These are phyloP conservation scores for Hylaea fasciaria DNA, from an alignment of 2,888 invertebrate genomes.

Conservation along the genomic window DNA sequence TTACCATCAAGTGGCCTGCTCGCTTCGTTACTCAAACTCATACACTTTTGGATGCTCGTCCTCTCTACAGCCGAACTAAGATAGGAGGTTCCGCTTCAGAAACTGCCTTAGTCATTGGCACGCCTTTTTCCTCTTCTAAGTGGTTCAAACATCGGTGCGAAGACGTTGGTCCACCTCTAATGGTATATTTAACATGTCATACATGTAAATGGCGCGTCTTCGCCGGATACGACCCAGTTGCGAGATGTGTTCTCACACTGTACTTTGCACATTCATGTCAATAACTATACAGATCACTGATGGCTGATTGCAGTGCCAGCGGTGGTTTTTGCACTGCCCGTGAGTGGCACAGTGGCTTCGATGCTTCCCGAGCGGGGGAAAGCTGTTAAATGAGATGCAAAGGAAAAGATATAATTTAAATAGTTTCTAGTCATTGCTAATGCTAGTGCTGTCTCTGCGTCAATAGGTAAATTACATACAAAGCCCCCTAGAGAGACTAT, in stretches of 20 bases:
- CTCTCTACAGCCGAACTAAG: too few species aligned
- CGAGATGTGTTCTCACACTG: constrained; percentile 12
- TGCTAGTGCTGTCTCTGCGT: too few species aligned
- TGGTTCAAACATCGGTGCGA: too few species aligned
- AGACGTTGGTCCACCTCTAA: not conserved
- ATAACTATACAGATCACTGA: constrained; percentile 34
- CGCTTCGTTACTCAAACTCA: too few species aligned
- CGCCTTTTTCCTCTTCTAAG: too few species aligned
- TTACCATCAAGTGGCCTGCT: too few species aligned
- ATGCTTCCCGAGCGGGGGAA: constrained; percentile 21
- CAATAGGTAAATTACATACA: too few species aligned
- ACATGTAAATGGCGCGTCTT: not conserved
- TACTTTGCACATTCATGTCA: constrained; percentile 33
- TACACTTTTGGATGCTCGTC: too few species aligned
- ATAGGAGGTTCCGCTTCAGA: too few species aligned
- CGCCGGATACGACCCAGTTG: constrained; percentile 19
- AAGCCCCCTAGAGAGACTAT: too few species aligned
- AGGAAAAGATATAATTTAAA: constrained; percentile 2
- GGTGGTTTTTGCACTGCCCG: constrained; percentile 23
- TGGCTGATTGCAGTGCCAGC: constrained; percentile 11
- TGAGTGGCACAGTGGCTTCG: constrained; percentile 30
- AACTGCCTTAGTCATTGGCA: too few species aligned
- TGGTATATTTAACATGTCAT: not conserved
- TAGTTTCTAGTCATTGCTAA: too few species aligned
- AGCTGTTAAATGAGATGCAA: not conserved